phyloP scores from a whole-genome alignment of 2,888 invertebrate genomes.

The Scaptomyza parva region DNA sequence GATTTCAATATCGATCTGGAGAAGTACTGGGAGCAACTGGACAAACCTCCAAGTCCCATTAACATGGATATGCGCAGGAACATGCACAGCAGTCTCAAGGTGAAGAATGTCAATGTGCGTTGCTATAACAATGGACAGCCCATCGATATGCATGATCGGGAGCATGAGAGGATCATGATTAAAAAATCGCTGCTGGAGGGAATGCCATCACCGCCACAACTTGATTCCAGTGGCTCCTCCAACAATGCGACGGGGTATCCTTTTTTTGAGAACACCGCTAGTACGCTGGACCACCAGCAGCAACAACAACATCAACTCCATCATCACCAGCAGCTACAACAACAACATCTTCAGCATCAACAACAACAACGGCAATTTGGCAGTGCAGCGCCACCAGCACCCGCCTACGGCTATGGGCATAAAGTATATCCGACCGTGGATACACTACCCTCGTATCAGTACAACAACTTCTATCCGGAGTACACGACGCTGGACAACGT shows the following conservation, averaged over 20 bases:
- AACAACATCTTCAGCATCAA: constrained; percentile 7
- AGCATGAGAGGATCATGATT: constrained; percentile 84
- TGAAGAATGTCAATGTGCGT: constrained; percentile 84
- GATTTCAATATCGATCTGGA: constrained; percentile 85
- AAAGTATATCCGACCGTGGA: constrained; percentile 83
- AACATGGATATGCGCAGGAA: constrained; percentile 84
- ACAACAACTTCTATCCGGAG: constrained; percentile 84
- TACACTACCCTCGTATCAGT: constrained; percentile 83
- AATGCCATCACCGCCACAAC: constrained; percentile 84
- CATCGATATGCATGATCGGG: constrained; percentile 83
- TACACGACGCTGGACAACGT: constrained; percentile 71
- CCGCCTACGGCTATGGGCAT: constrained; percentile 74
- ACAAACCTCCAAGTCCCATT: constrained; percentile 84
- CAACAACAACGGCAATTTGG: constrained; percentile 26
- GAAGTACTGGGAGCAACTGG: constrained; percentile 85
- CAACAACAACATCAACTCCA: constrained; percentile 20
- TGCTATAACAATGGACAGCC: constrained; percentile 84
- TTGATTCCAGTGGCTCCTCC: constrained; percentile 64
- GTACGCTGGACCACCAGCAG: constrained; percentile 68
- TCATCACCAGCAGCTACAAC: constrained; percentile 27
- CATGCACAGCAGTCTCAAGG: constrained; percentile 84
- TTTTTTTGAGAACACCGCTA: constrained; percentile 84
- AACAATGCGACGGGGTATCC: constrained; percentile 69
- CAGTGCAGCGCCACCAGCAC: constrained; percentile 19
- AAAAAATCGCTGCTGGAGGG: constrained; percentile 84